phyloP scores from a whole-genome alignment of 2,113 vertebrate species.

The Megatriorchis doriae region DNA sequence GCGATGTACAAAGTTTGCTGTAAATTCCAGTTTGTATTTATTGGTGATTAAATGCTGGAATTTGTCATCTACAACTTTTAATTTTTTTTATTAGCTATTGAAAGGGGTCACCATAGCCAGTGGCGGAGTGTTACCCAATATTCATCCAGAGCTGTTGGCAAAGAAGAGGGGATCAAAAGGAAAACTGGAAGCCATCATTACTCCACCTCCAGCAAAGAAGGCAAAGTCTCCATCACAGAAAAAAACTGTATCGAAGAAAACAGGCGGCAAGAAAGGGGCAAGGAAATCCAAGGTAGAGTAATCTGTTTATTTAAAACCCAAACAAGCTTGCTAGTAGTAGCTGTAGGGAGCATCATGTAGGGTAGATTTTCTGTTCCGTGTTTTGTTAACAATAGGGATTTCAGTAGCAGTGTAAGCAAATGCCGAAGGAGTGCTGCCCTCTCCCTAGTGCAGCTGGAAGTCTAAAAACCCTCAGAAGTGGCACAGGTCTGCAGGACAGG shows the following conservation, averaged over 20 bases:
- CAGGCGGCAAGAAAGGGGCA: slow-evolving; percentile 82
- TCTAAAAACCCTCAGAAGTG: neutral
- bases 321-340: neutral
- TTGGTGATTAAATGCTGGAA: neutral
- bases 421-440: neutral
- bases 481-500: neutral
- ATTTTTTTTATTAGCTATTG: slow-evolving; percentile 77
- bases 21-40: neutral
- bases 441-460: neutral
- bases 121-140: slow-evolving; percentile 95
- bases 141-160: slow-evolving; percentile 93
- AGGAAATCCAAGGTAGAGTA: slow-evolving; percentile 85
- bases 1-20: neutral
- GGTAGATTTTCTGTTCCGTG: neutral
- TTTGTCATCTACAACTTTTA: neutral
- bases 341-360: neutral
- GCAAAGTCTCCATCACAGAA: slow-evolving; percentile 88
- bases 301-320: neutral
- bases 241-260: slow-evolving; percentile 80
- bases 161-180: slow-evolving; percentile 94
- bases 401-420: neutral
- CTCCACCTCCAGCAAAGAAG: slow-evolving; percentile 89
- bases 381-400: neutral
- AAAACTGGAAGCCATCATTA: slow-evolving; percentile 92
- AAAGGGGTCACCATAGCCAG: slow-evolving; percentile 98